Evolutionary conservation across 2,797 vertebrate species (phyloP).

Genomic region (Natrix natrix): DNA sequence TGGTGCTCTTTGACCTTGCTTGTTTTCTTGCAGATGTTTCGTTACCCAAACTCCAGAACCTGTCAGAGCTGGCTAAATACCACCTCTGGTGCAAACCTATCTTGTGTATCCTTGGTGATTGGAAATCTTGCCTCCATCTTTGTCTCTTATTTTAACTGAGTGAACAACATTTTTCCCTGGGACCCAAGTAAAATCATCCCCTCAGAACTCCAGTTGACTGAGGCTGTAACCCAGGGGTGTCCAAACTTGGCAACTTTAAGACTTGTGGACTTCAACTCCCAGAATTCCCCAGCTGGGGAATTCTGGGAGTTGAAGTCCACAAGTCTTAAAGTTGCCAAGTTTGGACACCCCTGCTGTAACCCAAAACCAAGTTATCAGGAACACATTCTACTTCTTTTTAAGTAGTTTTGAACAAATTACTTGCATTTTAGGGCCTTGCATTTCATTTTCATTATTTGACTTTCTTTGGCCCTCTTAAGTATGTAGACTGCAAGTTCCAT

Average conservation of each 20-base stretch:
- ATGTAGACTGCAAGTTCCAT: conserved; percentile 36
- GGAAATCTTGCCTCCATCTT: not conserved
- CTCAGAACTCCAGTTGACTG: conserved; percentile 10
- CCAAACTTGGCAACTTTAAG: too few species aligned
- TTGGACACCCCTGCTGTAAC: too few species aligned
- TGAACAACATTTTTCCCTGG: conserved; percentile 24
- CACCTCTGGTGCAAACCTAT: not conserved
- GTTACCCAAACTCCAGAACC: too few species aligned
- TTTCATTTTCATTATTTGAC: conserved; percentile 12
- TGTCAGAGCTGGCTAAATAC: too few species aligned
- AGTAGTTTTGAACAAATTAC: too few species aligned
- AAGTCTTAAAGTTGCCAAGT: too few species aligned
- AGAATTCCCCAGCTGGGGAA: too few species aligned
- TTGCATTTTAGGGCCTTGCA: not conserved
- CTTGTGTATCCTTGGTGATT: not conserved
- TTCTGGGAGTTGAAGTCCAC: too few species aligned
- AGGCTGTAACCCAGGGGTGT: too few species aligned
- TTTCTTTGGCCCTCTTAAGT: conserved; percentile 9
- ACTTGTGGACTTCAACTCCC: too few species aligned
- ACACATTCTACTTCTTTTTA: not conserved
- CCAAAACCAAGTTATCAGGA: not conserved
- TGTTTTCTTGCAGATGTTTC: too few species aligned
- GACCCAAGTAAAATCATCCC: not conserved
- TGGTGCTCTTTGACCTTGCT: too few species aligned
- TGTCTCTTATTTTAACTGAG: not conserved